Conservation (phyloP, 2,888 invertebrate genomes). For the Watsonalla cultraria region DNA sequence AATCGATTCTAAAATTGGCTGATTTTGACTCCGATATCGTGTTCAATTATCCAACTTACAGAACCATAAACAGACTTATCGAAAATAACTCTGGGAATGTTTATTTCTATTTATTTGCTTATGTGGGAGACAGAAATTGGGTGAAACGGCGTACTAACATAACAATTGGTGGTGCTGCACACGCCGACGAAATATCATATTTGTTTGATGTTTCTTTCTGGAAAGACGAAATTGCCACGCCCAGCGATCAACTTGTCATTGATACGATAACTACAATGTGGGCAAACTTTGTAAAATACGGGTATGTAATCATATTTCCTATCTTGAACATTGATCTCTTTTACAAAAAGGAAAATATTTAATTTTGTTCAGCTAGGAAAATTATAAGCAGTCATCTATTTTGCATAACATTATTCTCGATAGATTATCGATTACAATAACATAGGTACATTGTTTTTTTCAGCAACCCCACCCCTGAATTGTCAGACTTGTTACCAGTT, state of each 20-base stretch:
- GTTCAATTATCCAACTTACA: slow-evolving; percentile 19
- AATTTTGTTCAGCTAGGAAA: too few relatives aligned
- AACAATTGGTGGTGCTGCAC: slow-evolving; percentile 21
- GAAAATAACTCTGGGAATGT: slow-evolving; percentile 14
- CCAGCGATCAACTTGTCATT: slow-evolving; percentile 9
- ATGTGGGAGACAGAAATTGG: slow-evolving; percentile 27
- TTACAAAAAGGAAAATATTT: too few relatives aligned
- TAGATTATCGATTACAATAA: too few relatives aligned
- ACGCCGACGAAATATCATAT: slow-evolving; percentile 34
- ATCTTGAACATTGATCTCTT: too few relatives aligned
- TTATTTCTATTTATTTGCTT: slow-evolving; percentile 31
- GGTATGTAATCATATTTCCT: too few relatives aligned
- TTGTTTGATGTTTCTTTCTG: slow-evolving; percentile 26
- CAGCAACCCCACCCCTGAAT: too few relatives aligned
- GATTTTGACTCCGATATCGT: slow-evolving; percentile 24
- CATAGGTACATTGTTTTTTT: too few relatives aligned
- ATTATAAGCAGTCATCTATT: too few relatives aligned
- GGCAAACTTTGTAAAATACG: slow-evolving; percentile 14
- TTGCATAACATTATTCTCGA: too few relatives aligned
- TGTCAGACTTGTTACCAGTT: too few relatives aligned
- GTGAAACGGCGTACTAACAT: slow-evolving; percentile 15
- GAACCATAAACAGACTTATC: slow-evolving; percentile 18
- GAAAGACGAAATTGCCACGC: neutral
- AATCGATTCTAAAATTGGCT: slow-evolving; percentile 10
- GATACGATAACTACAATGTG: slow-evolving; percentile 15